Evolutionary conservation across 92 coral and sea anemone species (phyloP), one percentile per base, ranked within the genome.

Genomic region (Porites lobata): DNA sequence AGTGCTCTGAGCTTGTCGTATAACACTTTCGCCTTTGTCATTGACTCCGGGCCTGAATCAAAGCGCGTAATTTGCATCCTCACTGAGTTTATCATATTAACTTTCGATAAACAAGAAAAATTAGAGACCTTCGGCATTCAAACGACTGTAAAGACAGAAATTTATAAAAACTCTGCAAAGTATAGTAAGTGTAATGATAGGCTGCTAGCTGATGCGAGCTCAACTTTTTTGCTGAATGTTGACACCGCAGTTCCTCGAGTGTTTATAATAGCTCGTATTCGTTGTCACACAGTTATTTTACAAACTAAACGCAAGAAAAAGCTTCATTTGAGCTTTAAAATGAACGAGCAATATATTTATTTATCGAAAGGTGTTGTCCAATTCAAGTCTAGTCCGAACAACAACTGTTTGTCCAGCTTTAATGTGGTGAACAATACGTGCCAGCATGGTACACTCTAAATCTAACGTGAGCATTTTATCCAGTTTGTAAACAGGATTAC

Each of bases 1-100:
- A 38, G 83, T 7, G 83, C 50, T 79, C 83, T 38, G 83, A 19
- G 47, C 32, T 64, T 64, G 83, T 64, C 83, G 58, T 9, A 61
- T 43, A 79, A 47, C 83, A 79, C 77, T 74, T 68, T 72, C 14
- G 58, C 32, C 50, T 50, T 73, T 84, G 80, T 72, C 79, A 69
- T 26, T 56, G 21, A 2, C 50, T 29, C 13, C 8, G 6, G 47
- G 38, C 24, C 50, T 69, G 47, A 79, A 79, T 52, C 11, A 68
- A 68, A 29, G 38, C 29, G 38, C 2, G 51, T 69, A 53, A 82
- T 83, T 83, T 83, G 87, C 79, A 83, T 83, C 69, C 79, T 79
- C 15, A 38, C 47, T 38, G 47, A 19, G 72, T n/a, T 83, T 72
- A 70, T 54, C 71, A 54, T 78, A 82, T 81, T 81, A 81, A 43